Conservation (phyloP, 2,113 vertebrate species). For the Psittacara wagleri region DNA sequence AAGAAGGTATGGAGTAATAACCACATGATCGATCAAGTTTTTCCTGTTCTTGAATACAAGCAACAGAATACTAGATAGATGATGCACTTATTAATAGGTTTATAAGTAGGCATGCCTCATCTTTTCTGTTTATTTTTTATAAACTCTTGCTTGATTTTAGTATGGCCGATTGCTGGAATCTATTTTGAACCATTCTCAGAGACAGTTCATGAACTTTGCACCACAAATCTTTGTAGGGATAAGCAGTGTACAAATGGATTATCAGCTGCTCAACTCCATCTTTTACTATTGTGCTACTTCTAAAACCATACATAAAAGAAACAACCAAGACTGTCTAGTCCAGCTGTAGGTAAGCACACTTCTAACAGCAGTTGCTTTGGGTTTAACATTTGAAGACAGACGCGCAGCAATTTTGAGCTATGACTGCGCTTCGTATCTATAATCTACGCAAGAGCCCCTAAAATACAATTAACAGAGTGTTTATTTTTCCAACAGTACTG, state of each 20-base stretch:
- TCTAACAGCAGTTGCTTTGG: not conserved
- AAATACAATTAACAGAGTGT: not conserved
- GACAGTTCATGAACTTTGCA: not conserved
- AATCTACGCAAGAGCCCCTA: not conserved
- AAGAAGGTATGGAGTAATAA: not conserved
- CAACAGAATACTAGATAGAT: not conserved
- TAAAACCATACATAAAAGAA: not conserved
- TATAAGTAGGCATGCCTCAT: not conserved
- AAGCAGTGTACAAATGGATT: not conserved
- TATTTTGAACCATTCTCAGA: not conserved
- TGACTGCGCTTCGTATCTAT: not conserved
- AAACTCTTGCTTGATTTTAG: not conserved
- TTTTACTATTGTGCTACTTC: not conserved
- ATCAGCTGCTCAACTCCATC: not conserved
- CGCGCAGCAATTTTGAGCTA: not conserved
- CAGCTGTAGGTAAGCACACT: accelerated
- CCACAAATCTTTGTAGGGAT: not conserved
- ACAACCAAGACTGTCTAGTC: not conserved
- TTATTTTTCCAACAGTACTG: not conserved
- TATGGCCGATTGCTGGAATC: not conserved
- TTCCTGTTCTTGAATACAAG: not conserved
- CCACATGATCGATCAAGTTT: not conserved
- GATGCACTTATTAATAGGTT: not conserved
- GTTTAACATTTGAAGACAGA: not conserved
- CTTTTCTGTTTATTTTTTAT: not conserved